Evolutionary conservation across 2,113 vertebrate species (phyloP).

Genomic region (Aspiorhynchus laticeps): DNA sequence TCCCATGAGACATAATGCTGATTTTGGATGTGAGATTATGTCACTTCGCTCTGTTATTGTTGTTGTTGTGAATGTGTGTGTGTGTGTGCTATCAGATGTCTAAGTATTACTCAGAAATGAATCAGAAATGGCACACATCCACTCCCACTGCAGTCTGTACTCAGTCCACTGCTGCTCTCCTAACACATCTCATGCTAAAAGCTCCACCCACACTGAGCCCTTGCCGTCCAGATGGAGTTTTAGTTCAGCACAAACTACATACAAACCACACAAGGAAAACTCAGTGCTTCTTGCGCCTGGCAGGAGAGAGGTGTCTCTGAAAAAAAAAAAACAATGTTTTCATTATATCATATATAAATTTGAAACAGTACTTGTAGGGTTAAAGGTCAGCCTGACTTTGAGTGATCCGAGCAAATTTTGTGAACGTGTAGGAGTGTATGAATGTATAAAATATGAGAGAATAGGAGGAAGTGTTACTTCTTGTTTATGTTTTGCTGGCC

Average conservation of each 20-base stretch:
- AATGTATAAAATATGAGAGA: constrained; percentile 25
- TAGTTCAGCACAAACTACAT: constrained; percentile 5
- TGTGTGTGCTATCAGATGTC: constrained; percentile 19
- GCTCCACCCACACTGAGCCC: constrained; percentile 22
- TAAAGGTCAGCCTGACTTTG: neutral
- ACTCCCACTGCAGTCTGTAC: constrained; percentile 60
- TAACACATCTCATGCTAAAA: constrained; percentile 19
- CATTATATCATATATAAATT: neutral
- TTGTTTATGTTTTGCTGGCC: neutral
- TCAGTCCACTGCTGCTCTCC: constrained; percentile 50
- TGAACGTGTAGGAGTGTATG: constrained; percentile 10
- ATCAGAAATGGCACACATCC: constrained; percentile 33
- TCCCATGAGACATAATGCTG: constrained; percentile 32
- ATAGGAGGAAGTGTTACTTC: neutral
- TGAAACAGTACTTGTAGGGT: neutral
- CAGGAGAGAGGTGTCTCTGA: neutral
- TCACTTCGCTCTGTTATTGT: constrained; percentile 36
- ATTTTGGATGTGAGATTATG: constrained; percentile 19
- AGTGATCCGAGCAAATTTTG: neutral
- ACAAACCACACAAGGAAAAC: neutral
- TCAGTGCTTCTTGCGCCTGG: neutral
- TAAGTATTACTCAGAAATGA: constrained; percentile 23
- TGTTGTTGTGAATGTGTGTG: constrained; percentile 10
- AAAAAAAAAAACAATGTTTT: constrained; percentile 9
- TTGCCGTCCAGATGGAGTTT: constrained; percentile 21